Evolutionary conservation across 2,113 vertebrate species (phyloP), one percentile per base, ranked within the genome.

Genomic region (Motacilla tschutschensis): DNA sequence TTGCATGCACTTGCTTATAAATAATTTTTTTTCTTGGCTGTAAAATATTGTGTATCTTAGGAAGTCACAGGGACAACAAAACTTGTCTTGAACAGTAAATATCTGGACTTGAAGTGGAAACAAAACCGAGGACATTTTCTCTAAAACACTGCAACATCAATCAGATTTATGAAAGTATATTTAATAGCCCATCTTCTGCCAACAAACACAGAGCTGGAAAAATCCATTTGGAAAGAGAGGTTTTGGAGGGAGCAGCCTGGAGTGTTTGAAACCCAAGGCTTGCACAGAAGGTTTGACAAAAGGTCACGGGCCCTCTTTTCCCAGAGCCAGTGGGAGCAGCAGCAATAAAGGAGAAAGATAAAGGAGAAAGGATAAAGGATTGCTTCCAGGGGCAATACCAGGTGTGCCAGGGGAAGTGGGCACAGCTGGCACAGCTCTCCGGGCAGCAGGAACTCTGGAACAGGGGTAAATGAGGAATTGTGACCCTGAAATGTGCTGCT

Each of bases 1-100:
- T 62, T 66, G 55, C 24, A 40, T 69, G 47, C 88, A 77, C 88
- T 93, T 94, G 77, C 79, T 92, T 90, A 77, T n/a, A 88, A 93
- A 67, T 36, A 66, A 67, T n/a, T 12, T 48, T 13, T 69, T 35
- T 14, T 35, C 47, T 33, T 50, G 5, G 35, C 44, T 77, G 38
- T 82, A 75, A 89, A 85, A 69, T 55, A 66, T 17, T 2, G 3
- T 17, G 9, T 60, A 44, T 64, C 60, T 55, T 55, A 55, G 18
- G 53, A 77, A 86, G 51, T 5, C 50, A 51, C 0, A 5, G 59
- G 17, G 72, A 74, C 41, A 54, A 25, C 55, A 73, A 66, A 84
- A 33, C 17, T 55, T 41, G 14, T 35, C 46, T 43, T 44, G 36
- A 47, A 13, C 22, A 77, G 31, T n/a, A 80, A 78, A 33, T 85